phyloP scores from a whole-genome alignment of 2,797 vertebrate species.

The Pristis pectinata region DNA sequence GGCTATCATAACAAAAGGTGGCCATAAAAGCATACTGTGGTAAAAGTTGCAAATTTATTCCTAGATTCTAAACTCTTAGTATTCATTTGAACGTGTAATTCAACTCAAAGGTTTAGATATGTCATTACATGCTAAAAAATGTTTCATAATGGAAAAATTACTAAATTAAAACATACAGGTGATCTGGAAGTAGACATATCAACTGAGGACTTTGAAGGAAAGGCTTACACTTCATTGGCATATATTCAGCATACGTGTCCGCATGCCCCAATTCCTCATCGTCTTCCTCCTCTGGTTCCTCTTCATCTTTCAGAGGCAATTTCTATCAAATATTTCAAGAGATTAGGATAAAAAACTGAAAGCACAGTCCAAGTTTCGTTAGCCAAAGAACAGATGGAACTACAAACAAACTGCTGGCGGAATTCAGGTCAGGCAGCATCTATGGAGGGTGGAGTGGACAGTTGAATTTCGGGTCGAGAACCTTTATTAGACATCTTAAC shows the following conservation, averaged over 20 bases:
- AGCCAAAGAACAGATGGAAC: too few species aligned
- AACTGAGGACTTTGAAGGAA: background rate
- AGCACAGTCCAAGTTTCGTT: background rate
- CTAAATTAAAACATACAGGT: background rate
- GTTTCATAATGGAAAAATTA: background rate
- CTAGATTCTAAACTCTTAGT: background rate
- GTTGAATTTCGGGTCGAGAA: too few species aligned
- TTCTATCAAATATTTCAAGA: slow-evolving; percentile 59
- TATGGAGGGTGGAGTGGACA: too few species aligned
- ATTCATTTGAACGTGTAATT: background rate
- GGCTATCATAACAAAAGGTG: background rate
- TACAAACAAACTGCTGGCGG: too few species aligned
- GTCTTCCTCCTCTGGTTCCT: slow-evolving; percentile 93
- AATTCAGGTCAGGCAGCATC: too few species aligned
- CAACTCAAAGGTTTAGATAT: background rate
- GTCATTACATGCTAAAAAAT: background rate
- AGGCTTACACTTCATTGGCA: slow-evolving; percentile 91
- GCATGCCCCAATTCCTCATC: slow-evolving; percentile 97
- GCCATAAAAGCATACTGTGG: background rate
- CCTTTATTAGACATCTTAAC: too few species aligned
- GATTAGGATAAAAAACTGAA: background rate
- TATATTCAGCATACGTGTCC: slow-evolving; percentile 95
- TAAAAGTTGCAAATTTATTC: background rate
- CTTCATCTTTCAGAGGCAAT: slow-evolving; percentile 82
- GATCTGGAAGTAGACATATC: background rate